phyloP scores from a whole-genome alignment of 2,797 vertebrate species.

The Nannoperca australis region DNA sequence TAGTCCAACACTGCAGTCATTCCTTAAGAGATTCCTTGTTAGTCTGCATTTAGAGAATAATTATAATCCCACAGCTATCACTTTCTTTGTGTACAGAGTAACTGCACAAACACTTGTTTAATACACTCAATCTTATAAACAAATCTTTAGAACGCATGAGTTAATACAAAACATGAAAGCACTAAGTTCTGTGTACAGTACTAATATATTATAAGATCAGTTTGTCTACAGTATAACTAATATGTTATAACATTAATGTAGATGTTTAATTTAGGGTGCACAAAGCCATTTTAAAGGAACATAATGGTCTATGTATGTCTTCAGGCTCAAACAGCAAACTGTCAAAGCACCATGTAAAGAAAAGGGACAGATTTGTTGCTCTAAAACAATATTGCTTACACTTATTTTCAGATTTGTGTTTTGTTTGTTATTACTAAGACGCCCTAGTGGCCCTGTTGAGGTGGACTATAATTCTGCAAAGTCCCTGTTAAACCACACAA shows the following conservation, averaged over 20 bases:
- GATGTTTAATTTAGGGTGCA: not conserved
- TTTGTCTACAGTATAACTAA: not conserved
- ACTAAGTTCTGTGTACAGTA: not conserved
- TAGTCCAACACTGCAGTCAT: not conserved
- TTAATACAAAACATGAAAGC: too few species aligned
- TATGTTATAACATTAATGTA: not conserved
- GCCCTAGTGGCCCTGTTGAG: not conserved
- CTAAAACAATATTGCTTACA: not conserved
- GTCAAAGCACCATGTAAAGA: not conserved
- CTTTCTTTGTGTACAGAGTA: not conserved
- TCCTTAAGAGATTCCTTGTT: not conserved
- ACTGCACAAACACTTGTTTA: not conserved
- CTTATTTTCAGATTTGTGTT: not conserved
- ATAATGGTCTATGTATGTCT: not conserved
- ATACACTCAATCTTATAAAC: not conserved
- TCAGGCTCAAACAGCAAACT: not conserved
- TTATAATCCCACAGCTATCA: not conserved
- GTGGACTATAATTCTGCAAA: not conserved
- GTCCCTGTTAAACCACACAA: not conserved
- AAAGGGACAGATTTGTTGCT: not conserved
- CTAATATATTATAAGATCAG: too few species aligned
- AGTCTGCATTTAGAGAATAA: not conserved
- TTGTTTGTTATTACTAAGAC: not conserved
- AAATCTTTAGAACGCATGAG: not conserved
- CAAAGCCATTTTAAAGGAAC: not conserved